These are phyloP conservation scores for Melanotus villosus DNA, from an alignment of 2,888 invertebrate genomes.

Conservation along the genomic window DNA sequence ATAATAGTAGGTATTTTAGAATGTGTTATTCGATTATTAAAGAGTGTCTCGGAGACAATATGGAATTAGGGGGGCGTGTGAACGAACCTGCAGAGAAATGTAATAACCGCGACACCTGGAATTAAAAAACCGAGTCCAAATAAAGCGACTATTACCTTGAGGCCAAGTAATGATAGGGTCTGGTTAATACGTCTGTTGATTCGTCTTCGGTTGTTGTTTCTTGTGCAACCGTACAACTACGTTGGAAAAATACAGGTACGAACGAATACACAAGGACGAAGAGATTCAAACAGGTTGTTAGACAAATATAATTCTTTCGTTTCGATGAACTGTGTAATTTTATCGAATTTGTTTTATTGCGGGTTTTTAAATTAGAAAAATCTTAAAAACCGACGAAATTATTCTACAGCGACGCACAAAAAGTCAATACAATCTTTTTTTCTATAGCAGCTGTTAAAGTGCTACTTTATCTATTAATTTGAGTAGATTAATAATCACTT, in stretches of 20 bases:
- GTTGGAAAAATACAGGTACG: conserved; percentile 37
- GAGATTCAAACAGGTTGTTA: conserved; percentile 1
- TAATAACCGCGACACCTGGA: conserved; percentile 50
- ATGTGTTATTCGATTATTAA: conserved; percentile 36
- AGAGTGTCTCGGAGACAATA: conserved; percentile 48
- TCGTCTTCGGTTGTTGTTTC: conserved; percentile 45
- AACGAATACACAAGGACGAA: conserved; percentile 29
- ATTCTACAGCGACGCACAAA: no score
- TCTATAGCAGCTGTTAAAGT: no score
- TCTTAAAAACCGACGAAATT: no score
- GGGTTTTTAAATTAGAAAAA: no score
- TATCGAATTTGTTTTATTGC: no score
- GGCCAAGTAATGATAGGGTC: conserved; percentile 53
- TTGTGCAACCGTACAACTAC: conserved; percentile 42
- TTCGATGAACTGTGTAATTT: no score
- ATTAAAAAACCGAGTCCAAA: conserved; percentile 52
- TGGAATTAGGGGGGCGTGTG: conserved; percentile 51
- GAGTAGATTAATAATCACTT: no score
- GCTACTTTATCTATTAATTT: no score
- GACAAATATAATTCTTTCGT: background rate
- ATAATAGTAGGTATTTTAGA: conserved; percentile 33
- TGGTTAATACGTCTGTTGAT: conserved; percentile 51
- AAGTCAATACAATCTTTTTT: no score
- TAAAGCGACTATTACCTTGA: conserved; percentile 55
- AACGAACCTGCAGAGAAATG: conserved; percentile 40